These are phyloP conservation scores for Palythoa grandis DNA, from an alignment of 92 coral and sea anemone species.

Conservation along the genomic window DNA sequence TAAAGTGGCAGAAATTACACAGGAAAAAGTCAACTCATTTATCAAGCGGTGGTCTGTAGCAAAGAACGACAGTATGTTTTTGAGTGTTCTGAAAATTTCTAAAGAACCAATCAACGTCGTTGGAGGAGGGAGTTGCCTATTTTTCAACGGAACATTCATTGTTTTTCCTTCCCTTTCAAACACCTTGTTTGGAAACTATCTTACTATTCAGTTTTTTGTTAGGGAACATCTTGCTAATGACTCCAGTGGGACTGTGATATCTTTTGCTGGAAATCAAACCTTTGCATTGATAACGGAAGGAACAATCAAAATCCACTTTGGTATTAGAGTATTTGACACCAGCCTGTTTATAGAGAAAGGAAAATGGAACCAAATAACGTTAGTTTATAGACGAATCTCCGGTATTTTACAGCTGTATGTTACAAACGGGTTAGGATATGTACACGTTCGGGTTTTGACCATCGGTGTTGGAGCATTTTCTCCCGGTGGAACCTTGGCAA, in stretches of 20 bases:
- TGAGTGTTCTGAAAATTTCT: constrained; percentile 50
- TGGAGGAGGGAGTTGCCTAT: constrained; percentile 69
- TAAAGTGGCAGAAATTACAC: constrained; percentile 45
- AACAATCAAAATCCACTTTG: constrained; percentile 55
- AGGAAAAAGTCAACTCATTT: constrained; percentile 43
- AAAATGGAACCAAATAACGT: constrained; percentile 64
- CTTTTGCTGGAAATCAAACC: constrained; percentile 54
- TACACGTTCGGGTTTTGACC: constrained; percentile 34
- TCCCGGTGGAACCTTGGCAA: constrained; percentile 48
- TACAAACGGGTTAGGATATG: constrained; percentile 26
- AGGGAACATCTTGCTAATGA: constrained; percentile 42
- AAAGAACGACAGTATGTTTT: constrained; percentile 56
- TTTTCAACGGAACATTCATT: constrained; percentile 49
- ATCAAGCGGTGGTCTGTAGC: constrained; percentile 59
- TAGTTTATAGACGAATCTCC: constrained; percentile 57
- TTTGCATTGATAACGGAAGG: constrained; percentile 62
- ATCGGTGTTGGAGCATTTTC: constrained; percentile 68
- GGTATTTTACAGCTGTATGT: constrained; percentile 59
- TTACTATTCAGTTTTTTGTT: constrained; percentile 60
- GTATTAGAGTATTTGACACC: constrained; percentile 46
- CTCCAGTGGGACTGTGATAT: constrained; percentile 52
- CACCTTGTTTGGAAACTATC: constrained; percentile 48
- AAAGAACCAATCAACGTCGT: constrained; percentile 53
- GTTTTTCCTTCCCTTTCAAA: constrained; percentile 52
- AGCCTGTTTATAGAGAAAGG: constrained; percentile 29